phyloP scores from a whole-genome alignment of 2,797 vertebrate genomes.

The Botia almorhae region DNA sequence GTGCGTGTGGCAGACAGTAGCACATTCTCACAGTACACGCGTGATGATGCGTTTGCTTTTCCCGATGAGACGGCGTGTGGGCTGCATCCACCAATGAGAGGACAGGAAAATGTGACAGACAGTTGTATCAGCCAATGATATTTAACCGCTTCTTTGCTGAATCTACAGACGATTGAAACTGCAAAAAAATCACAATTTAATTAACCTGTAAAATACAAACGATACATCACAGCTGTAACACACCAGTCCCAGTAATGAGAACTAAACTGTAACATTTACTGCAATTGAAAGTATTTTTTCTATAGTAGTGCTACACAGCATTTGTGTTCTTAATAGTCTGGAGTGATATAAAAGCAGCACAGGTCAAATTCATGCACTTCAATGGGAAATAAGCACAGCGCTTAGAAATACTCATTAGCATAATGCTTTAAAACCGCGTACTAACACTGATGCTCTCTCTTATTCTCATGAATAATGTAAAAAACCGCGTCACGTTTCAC shows the following conservation, averaged over 20 bases:
- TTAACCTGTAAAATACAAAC: no score
- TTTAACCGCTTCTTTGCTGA: background rate
- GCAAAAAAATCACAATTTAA: constrained; percentile 4
- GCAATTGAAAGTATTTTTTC: no score
- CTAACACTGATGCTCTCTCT: constrained; percentile 18
- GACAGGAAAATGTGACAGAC: constrained; percentile 3
- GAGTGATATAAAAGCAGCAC: background rate
- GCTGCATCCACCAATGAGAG: background rate
- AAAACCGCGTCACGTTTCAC: constrained; percentile 16
- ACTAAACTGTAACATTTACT: background rate
- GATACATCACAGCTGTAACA: no score
- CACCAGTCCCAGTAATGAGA: no score
- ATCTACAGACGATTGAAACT: no score
- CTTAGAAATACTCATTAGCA: constrained; percentile 17
- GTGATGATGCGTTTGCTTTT: no score
- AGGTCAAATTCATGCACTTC: background rate
- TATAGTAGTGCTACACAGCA: background rate
- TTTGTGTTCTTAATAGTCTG: background rate
- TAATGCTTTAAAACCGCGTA: background rate
- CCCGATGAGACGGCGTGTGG: background rate
- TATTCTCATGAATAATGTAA: constrained; percentile 35
- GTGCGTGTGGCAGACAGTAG: background rate
- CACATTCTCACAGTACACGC: constrained; percentile 7
- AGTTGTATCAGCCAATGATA: constrained; percentile 24
- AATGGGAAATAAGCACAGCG: background rate